Evolutionary conservation across 2,888 invertebrate genomes (phyloP).

Genomic region (Metallyticus violacea): DNA sequence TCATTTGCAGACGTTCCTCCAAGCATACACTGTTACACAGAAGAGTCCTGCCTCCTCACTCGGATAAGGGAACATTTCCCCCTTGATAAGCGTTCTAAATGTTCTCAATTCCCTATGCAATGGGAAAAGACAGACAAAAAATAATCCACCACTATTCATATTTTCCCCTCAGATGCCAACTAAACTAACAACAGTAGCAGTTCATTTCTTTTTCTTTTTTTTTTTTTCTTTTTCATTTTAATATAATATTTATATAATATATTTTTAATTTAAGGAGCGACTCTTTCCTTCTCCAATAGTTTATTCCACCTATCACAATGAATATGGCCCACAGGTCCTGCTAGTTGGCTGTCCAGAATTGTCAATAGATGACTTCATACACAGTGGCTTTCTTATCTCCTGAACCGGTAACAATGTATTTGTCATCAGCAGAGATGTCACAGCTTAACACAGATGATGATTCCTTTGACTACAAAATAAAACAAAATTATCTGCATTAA

Average conservation of each 20-base stretch:
- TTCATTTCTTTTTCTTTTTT: neutral
- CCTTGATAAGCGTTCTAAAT: neutral
- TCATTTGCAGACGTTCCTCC: neutral
- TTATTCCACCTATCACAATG: constrained; percentile 3
- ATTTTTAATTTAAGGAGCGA: constrained; percentile 3
- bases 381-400: constrained; percentile 98
- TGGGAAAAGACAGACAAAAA: neutral
- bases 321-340: neutral
- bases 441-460: constrained; percentile 96
- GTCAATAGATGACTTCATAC: constrained; percentile 89
- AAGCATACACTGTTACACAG: neutral
- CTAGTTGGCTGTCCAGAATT: neutral
- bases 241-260: neutral
- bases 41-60: neutral
- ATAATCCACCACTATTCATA: neutral
- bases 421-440: constrained; percentile 97
- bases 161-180: neutral
- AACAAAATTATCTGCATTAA: constrained; percentile 19
- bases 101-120: neutral
- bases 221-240: neutral
- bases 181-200: neutral
- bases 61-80: neutral
- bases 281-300: neutral
- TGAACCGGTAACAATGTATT: constrained; percentile 96
- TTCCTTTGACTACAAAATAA: constrained; percentile 81